Evolutionary conservation across 1,140 invertebrate species (phyloP).

Genomic region (Macrostomum lignano): DNA sequence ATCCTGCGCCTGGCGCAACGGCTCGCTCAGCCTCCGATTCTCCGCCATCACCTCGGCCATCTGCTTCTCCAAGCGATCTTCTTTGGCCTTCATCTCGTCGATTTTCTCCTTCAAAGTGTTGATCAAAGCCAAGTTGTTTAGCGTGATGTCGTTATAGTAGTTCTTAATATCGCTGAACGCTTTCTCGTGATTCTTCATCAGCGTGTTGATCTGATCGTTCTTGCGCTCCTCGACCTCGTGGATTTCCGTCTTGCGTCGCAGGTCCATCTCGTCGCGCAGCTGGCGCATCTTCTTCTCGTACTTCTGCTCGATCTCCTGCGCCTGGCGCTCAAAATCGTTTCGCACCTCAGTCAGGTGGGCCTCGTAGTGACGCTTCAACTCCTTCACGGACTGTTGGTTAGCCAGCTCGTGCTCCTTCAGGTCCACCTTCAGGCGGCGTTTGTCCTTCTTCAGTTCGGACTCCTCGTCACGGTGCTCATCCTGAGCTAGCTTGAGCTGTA

Average conservation of each 20-base stretch:
- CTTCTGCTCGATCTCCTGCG: conserved; percentile 45
- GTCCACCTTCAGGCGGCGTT: conserved; percentile 40
- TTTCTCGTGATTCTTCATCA: conserved; percentile 51
- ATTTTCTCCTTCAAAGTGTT: conserved; percentile 51
- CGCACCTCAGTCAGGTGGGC: conserved; percentile 31
- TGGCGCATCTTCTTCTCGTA: conserved; percentile 46
- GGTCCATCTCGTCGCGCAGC: conserved; percentile 41
- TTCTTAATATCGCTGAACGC: conserved; percentile 59
- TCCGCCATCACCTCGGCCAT: conserved; percentile 37
- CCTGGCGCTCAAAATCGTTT: conserved; percentile 41
- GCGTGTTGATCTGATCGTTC: conserved; percentile 47
- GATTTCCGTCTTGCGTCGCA: conserved; percentile 38
- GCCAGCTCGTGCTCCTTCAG: conserved; percentile 41
- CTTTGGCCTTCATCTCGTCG: conserved; percentile 45
- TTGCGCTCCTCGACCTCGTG: conserved; percentile 60
- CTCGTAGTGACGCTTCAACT: conserved; percentile 37
- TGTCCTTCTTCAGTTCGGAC: conserved; percentile 44
- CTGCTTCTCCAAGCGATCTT: conserved; percentile 43
- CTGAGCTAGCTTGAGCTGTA: conserved; percentile 41
- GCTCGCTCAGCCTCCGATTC: conserved; percentile 40
- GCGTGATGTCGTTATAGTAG: conserved; percentile 68
- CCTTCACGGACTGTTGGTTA: conserved; percentile 29
- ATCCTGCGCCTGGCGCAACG: conserved; percentile 38
- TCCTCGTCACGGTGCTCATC: conserved; percentile 45
- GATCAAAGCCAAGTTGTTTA: conserved; percentile 58